phyloP scores from a whole-genome alignment of 2,113 vertebrate genomes.

The Laticauda colubrina region DNA sequence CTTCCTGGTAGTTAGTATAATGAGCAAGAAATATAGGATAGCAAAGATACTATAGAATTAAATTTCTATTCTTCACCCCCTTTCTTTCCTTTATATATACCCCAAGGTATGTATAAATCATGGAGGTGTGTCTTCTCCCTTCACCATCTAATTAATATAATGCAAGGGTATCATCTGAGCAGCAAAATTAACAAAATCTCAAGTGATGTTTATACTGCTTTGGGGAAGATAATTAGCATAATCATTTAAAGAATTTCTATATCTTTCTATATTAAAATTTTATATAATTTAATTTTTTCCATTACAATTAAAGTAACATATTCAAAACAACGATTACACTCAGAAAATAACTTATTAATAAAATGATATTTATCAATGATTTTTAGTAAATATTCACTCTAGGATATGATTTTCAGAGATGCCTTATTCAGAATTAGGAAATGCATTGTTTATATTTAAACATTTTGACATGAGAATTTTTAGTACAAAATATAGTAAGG shows the following conservation, averaged over 20 bases:
- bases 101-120: not conserved
- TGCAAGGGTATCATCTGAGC: not conserved
- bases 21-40: not conserved
- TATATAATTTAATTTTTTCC: not conserved
- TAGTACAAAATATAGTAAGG: not conserved
- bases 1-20: not conserved
- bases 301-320: not conserved
- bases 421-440: not conserved
- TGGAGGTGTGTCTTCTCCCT: not conserved
- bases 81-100: not conserved
- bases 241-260: not conserved
- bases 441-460: not conserved
- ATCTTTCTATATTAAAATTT: not conserved
- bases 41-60: not conserved
- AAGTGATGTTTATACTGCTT: not conserved
- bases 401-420: not conserved
- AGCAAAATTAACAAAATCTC: not conserved
- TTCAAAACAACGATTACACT: not conserved
- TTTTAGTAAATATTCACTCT: not conserved
- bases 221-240: not conserved
- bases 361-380: not conserved
- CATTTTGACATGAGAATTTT: not conserved
- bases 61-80: not conserved
- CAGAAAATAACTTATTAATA: not conserved
- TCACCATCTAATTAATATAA: not conserved